phyloP scores from a whole-genome alignment of 2,888 invertebrate genomes.

The Liposcelis brunnea region DNA sequence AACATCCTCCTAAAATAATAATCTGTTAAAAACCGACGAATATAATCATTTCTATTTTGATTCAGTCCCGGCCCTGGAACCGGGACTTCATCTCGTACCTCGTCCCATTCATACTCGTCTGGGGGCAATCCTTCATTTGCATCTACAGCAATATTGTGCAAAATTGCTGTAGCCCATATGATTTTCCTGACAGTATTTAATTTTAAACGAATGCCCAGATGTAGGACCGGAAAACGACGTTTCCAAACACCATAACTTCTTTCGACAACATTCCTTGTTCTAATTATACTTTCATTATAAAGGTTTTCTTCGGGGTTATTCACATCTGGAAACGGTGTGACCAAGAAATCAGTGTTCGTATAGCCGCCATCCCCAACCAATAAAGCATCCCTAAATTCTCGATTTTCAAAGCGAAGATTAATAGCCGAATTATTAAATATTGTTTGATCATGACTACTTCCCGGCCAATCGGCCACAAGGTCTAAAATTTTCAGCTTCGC shows the following conservation, averaged over 20 bases:
- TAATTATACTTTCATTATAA: constrained; percentile 1
- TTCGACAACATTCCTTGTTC: constrained; percentile 3
- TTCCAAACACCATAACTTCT: constrained; percentile 7
- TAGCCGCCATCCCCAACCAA: constrained; percentile 4
- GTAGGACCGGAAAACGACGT: constrained; percentile 4
- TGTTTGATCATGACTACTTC: constrained; percentile 10
- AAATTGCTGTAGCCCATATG: not conserved
- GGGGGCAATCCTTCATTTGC: too few species aligned
- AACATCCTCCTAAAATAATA: too few species aligned
- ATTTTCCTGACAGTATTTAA: not conserved
- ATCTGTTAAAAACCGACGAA: too few species aligned
- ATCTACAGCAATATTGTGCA: too few species aligned
- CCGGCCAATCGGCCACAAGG: constrained; percentile 11
- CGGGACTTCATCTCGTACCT: too few species aligned
- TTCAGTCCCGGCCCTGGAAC: too few species aligned
- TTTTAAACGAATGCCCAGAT: not conserved
- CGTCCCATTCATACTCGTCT: too few species aligned
- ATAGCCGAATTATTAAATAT: constrained; percentile 11
- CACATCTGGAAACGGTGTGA: not conserved
- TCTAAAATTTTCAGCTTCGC: constrained; percentile 9
- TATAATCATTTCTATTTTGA: too few species aligned
- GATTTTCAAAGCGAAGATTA: constrained; percentile 6
- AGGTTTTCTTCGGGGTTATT: not conserved
- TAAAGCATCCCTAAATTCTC: constrained; percentile 10
- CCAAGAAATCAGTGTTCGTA: not conserved